These are phyloP conservation scores for Amphipyra tragopoginis DNA, from an alignment of 2,888 invertebrate genomes.

Conservation along the genomic window DNA sequence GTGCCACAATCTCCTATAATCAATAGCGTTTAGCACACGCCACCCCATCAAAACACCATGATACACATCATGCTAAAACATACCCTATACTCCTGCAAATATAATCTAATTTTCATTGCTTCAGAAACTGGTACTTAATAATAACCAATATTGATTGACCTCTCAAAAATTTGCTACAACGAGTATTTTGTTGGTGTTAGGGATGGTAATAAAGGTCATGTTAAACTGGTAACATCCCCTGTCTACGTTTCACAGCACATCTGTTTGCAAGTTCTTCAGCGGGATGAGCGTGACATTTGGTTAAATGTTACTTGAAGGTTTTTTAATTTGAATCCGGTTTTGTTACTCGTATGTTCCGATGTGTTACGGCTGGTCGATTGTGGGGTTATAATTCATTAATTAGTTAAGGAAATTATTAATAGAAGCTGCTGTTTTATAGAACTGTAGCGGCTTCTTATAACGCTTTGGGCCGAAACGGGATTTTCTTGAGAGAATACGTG, in stretches of 20 bases:
- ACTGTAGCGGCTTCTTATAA: neutral
- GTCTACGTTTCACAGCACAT: constrained; percentile 68
- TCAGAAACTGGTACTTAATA: constrained; percentile 6
- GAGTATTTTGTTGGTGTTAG: constrained; percentile 8
- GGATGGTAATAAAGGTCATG: constrained; percentile 23
- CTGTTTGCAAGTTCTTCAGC: constrained; percentile 77
- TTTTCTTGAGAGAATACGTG: neutral
- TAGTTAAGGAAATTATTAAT: neutral
- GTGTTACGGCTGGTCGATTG: constrained; percentile 53
- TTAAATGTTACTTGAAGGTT: constrained; percentile 76
- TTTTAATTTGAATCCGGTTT: constrained; percentile 71
- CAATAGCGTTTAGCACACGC: constrained; percentile 66
- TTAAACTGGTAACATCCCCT: constrained; percentile 35
- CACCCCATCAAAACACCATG: constrained; percentile 59
- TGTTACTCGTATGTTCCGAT: constrained; percentile 45
- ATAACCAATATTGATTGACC: constrained; percentile 41
- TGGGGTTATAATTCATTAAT: constrained; percentile 11
- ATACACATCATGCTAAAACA: constrained; percentile 23
- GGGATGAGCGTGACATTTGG: constrained; percentile 80
- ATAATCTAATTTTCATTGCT: constrained; percentile 30
- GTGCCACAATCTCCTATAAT: constrained; percentile 71
- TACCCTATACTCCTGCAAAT: neutral
- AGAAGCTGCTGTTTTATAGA: neutral
- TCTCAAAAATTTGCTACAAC: neutral
- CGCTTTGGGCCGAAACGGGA: neutral